phyloP scores from a whole-genome alignment of 2,113 vertebrate species.

The Rhabdornis inornatus region DNA sequence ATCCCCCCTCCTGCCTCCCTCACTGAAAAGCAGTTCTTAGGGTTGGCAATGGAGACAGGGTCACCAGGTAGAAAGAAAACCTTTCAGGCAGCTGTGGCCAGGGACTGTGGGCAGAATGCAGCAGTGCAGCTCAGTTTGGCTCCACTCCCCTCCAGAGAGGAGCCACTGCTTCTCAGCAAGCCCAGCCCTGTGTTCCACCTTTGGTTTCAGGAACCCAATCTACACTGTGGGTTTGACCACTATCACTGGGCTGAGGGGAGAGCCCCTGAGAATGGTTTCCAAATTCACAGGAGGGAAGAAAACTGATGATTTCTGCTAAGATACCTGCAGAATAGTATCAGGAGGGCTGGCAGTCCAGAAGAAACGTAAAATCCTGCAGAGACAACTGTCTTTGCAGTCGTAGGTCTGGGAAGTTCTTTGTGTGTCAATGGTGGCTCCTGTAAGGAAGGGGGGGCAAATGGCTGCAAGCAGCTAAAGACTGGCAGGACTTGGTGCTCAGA shows the following conservation, averaged over 20 bases:
- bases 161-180: background rate
- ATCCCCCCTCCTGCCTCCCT: no score
- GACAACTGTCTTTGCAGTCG: fast-evolving
- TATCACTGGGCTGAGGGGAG: background rate
- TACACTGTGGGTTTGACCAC: background rate
- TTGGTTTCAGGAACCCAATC: background rate
- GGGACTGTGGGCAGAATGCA: background rate
- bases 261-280: background rate
- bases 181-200: background rate
- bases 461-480: background rate
- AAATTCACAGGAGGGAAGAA: background rate
- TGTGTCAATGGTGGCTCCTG: background rate
- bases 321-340: background rate
- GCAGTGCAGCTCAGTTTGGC: background rate
- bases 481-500: background rate
- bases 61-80: background rate
- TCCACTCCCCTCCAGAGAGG: background rate
- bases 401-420: background rate
- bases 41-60: background rate
- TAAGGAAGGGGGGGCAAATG: background rate
- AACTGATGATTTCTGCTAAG: background rate
- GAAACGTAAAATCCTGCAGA: background rate
- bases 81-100: background rate
- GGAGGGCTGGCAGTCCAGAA: background rate
- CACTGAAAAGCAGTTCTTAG: background rate